A percentile compares a stretch with the other conserved stretches of the same genome.
Conservation (phyloP, 1,140 invertebrate genomes). For the Aradophagus sp. region DNA sequence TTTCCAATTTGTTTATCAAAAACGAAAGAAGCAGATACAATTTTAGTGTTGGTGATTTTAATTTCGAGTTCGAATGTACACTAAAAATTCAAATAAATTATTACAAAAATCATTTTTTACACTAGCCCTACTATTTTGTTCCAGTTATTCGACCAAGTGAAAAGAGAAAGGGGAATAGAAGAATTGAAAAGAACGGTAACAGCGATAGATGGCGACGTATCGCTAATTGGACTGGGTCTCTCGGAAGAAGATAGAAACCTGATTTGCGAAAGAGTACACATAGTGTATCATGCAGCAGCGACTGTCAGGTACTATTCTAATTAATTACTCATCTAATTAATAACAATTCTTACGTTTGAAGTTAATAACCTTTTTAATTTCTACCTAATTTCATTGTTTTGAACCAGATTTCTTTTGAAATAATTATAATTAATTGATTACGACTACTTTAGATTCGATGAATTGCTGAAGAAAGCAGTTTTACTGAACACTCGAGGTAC, state of each 20-base stretch:
- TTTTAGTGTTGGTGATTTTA: too few species aligned
- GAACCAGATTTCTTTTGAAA: not conserved
- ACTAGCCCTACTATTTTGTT: conserved; percentile 1
- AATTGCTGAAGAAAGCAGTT: conserved; percentile 82
- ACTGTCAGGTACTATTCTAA: conserved; percentile 79
- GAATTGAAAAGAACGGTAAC: conserved; percentile 80
- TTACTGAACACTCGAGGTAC: conserved; percentile 85
- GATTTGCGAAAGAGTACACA: conserved; percentile 82
- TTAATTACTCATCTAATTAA: not conserved
- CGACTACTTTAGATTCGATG: conserved; percentile 80
- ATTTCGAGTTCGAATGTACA: too few species aligned
- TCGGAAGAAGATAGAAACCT: conserved; percentile 80
- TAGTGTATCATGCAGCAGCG: conserved; percentile 94
- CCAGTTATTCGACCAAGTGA: conserved; percentile 86
- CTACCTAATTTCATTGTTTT: too few species aligned
- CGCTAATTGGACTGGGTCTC: conserved; percentile 83
- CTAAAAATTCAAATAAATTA: too few species aligned
- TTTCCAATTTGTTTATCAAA: too few species aligned
- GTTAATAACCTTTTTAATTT: too few species aligned
- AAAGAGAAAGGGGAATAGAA: conserved; percentile 76
- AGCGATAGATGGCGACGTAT: conserved; percentile 86
- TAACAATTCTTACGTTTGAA: not conserved
- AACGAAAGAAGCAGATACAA: too few species aligned
- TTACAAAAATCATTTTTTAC: too few species aligned
- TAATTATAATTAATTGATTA: conserved; percentile 6